Conservation (phyloP, 2,113 vertebrate species). For the Rhinogobius similis region DNA sequence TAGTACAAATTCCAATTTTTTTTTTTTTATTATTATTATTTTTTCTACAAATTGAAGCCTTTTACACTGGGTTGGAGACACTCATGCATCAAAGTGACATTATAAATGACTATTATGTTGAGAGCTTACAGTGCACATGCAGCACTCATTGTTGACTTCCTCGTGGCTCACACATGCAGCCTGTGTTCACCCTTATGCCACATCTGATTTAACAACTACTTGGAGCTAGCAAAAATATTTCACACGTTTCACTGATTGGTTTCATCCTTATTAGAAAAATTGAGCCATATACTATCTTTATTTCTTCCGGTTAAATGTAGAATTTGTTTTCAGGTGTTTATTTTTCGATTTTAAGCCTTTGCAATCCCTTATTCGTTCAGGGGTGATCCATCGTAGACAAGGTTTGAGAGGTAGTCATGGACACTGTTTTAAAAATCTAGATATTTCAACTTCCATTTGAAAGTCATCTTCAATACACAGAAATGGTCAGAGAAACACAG, state of each 20-base stretch:
- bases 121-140: constrained; percentile 8
- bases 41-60: constrained; percentile 21
- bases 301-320: too few relatives aligned
- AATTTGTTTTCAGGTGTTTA: too few relatives aligned
- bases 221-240: neutral
- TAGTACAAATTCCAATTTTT: constrained; percentile 1
- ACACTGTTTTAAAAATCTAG: too few relatives aligned
- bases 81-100: neutral
- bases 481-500: too few relatives aligned
- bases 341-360: too few relatives aligned
- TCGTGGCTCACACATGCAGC: constrained; percentile 43
- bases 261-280: neutral
- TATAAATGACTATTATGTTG: constrained; percentile 25
- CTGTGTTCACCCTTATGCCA: too few relatives aligned
- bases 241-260: neutral
- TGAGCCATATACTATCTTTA: neutral
- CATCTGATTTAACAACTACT: neutral
- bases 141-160: constrained; percentile 12
- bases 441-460: too few relatives aligned
- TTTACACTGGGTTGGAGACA: constrained; percentile 14
- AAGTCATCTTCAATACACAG: too few relatives aligned
- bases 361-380: too few relatives aligned
- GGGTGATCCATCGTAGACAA: too few relatives aligned
- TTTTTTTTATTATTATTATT: neutral
- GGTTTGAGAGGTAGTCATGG: too few relatives aligned